Percentiles rank a stretch among this genome's conserved stretches.
phyloP scores from a whole-genome alignment of 2,113 vertebrate species.

The Micromys minutus region DNA sequence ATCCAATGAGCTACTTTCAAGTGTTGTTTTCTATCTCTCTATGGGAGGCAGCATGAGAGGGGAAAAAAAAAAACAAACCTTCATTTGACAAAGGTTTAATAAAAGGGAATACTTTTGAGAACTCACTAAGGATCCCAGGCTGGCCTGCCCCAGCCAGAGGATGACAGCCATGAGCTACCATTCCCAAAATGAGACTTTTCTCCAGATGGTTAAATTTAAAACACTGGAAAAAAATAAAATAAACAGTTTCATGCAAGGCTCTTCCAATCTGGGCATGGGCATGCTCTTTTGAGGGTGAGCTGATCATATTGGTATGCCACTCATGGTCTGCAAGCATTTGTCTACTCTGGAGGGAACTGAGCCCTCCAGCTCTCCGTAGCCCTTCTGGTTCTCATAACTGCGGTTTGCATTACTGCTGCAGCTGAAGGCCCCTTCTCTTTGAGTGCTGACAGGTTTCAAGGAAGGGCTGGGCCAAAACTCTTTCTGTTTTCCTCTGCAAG shows the following conservation, averaged over 20 bases:
- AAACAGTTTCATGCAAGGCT: neutral
- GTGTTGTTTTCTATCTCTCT: slow-evolving; percentile 32
- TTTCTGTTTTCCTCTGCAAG: slow-evolving; percentile 4
- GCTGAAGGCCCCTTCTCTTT: neutral
- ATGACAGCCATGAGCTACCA: neutral
- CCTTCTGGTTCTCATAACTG: neutral
- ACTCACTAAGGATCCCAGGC: neutral
- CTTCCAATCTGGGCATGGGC: neutral
- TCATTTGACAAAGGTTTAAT: neutral
- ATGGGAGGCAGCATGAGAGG: neutral
- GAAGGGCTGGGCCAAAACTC: neutral
- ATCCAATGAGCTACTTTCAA: neutral
- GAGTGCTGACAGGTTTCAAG: slow-evolving; percentile 7
- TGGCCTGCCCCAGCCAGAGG: neutral
- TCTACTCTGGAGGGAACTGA: neutral
- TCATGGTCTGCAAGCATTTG: neutral
- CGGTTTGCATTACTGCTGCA: neutral
- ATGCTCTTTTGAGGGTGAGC: neutral
- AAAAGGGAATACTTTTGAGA: neutral
- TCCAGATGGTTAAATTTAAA: slow-evolving; percentile 65
- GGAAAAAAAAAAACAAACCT: neutral
- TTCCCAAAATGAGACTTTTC: neutral
- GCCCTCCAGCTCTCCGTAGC: neutral
- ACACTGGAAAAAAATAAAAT: neutral
- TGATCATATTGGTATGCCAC: neutral